Conservation (phyloP, 2,797 vertebrate species). For the Nasua narica region DNA sequence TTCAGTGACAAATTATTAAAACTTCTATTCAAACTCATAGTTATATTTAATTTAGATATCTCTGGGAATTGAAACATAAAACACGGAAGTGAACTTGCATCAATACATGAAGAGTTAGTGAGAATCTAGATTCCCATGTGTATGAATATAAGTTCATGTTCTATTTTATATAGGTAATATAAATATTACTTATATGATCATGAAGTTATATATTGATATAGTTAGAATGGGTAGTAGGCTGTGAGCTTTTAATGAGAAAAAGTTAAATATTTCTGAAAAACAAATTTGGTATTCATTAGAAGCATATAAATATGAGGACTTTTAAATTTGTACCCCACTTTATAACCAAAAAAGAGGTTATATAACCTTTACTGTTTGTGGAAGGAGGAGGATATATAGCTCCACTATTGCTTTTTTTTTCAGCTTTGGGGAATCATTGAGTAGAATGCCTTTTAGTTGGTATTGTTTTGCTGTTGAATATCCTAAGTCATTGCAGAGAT, state of each 20-base stretch:
- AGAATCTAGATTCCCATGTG: background rate
- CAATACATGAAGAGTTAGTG: background rate
- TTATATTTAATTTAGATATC: constrained; percentile 7
- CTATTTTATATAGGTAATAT: background rate
- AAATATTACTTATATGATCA: background rate
- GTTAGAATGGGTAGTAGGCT: background rate
- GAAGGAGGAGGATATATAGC: background rate
- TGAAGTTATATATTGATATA: background rate
- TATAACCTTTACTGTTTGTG: constrained; percentile 1
- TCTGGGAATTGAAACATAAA: background rate
- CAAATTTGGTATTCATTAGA: background rate
- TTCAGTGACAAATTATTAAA: constrained; percentile 48
- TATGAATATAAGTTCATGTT: background rate
- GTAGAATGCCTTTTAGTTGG: background rate
- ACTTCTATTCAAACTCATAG: constrained; percentile 7
- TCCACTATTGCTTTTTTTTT: background rate
- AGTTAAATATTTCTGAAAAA: constrained; percentile 30
- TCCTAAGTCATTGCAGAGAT: background rate
- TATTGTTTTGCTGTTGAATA: constrained; percentile 33
- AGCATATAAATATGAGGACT: background rate
- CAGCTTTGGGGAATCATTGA: background rate
- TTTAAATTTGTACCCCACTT: background rate
- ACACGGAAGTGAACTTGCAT: background rate
- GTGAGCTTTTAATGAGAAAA: background rate
- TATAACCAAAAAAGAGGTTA: background rate